A percentile compares a stretch with the other conserved stretches of the same genome.
Conservation (phyloP, 2,888 invertebrate genomes). For the Acrocyrtus sp. region DNA sequence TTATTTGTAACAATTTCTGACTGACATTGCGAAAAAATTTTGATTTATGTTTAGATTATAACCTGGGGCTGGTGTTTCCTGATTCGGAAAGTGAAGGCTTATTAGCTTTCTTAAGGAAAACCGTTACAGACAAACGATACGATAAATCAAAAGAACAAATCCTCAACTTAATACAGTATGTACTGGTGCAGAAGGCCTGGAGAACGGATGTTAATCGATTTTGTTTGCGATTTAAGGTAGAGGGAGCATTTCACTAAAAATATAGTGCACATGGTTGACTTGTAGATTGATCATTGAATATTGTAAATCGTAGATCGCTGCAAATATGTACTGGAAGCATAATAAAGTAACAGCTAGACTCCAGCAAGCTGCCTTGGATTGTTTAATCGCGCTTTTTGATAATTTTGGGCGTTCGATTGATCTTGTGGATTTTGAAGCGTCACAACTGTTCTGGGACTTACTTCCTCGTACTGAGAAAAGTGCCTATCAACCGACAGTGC, state of each 20-base stretch:
- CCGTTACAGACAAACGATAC: slow-evolving; percentile 34
- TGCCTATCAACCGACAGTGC: slow-evolving; percentile 55
- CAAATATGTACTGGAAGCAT: slow-evolving; percentile 52
- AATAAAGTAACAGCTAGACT: slow-evolving; percentile 51
- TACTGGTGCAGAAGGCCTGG: slow-evolving; percentile 41
- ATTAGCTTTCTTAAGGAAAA: slow-evolving; percentile 26
- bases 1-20: background rate
- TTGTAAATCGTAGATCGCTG: slow-evolving; percentile 25
- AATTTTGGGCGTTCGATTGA: slow-evolving; percentile 41
- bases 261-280: too few species aligned
- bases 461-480: slow-evolving; percentile 48
- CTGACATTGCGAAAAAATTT: too few species aligned
- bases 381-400: slow-evolving; percentile 49
- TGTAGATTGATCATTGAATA: background rate
- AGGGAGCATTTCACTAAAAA: too few species aligned
- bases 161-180: slow-evolving; percentile 42
- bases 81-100: slow-evolving; percentile 28
- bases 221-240: slow-evolving; percentile 46
- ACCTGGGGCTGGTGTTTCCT: slow-evolving; percentile 42
- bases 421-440: slow-evolving; percentile 33
- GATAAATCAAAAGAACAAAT: slow-evolving; percentile 49
- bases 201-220: slow-evolving; percentile 27
- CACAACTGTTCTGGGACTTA: slow-evolving; percentile 44
- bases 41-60: slow-evolving; percentile 39
- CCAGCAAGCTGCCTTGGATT: slow-evolving; percentile 58